Percentiles rank a stretch among this genome's conserved stretches.
These are phyloP conservation scores for Calyptommatus sinebrachiatus DNA, from an alignment of 2,113 vertebrate species.

Conservation along the genomic window DNA sequence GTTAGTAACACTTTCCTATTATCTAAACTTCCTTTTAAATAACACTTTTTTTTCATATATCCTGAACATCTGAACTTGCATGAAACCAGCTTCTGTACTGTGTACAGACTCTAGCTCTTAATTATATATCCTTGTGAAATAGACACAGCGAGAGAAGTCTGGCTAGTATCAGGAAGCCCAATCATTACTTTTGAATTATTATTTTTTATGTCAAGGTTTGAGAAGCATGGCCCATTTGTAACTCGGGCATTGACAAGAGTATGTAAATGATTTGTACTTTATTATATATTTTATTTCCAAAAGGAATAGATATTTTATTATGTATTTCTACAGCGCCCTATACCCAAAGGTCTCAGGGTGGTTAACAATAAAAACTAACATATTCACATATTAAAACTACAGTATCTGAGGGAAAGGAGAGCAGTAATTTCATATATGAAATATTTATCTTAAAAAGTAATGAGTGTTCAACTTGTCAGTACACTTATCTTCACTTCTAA, in stretches of 20 bases:
- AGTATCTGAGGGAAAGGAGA: too few species aligned
- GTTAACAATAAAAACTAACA: too few species aligned
- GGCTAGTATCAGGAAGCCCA: constrained; percentile 53
- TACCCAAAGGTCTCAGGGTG: too few species aligned
- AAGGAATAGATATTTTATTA: background rate
- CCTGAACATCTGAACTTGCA: constrained; percentile 46
- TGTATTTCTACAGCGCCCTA: too few species aligned
- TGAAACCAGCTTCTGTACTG: constrained; percentile 49
- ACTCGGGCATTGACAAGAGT: background rate
- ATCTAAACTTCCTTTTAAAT: constrained; percentile 50
- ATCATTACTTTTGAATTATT: rapidly evolving
- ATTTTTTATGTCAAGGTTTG: background rate
- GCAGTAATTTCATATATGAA: background rate
- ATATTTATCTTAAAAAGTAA: background rate
- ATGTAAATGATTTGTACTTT: background rate
- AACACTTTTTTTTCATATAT: constrained; percentile 38
- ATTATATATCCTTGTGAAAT: constrained; percentile 48
- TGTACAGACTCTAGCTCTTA: constrained; percentile 46
- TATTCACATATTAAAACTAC: too few species aligned
- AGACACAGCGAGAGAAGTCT: constrained; percentile 36
- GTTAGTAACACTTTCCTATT: constrained; percentile 34
- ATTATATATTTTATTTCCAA: background rate
- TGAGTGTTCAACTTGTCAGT: background rate
- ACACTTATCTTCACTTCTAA: background rate
- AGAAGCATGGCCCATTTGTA: background rate